Conservation (phyloP, 2,113 vertebrate genomes). For the Callaeas wilsoni region DNA sequence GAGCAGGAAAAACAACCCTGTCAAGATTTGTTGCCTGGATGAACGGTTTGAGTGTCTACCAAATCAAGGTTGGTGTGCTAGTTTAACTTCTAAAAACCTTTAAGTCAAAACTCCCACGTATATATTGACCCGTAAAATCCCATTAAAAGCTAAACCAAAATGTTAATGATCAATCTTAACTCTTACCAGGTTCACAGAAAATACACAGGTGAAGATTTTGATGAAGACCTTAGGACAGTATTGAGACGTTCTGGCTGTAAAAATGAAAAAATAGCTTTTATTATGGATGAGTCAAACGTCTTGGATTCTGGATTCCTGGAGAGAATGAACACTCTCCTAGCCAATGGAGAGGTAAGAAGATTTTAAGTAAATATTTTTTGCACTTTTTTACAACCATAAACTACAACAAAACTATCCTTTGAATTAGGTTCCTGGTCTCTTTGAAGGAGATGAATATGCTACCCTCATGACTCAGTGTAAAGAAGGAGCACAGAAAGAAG, state of each 20-base stretch:
- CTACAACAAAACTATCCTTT: not conserved
- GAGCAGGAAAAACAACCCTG: conserved; percentile 95
- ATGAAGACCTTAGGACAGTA: conserved; percentile 95
- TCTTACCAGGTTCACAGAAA: conserved; percentile 89
- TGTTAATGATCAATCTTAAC: not conserved
- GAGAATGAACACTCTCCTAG: conserved; percentile 96
- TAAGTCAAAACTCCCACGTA: not conserved
- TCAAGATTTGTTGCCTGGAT: conserved; percentile 99
- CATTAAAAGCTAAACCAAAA: not conserved
- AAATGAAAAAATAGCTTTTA: conserved; percentile 98
- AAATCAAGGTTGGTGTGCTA: conserved; percentile 87
- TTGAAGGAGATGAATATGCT: conserved; percentile 97
- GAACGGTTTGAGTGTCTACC: conserved; percentile 97
- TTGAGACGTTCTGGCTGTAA: conserved; percentile 95
- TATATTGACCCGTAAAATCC: not conserved
- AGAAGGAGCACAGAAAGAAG: conserved; percentile 98
- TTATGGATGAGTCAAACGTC: conserved; percentile 99
- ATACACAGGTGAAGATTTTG: conserved; percentile 97
- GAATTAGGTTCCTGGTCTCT: conserved; percentile 91
- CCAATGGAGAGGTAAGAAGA: conserved; percentile 90
- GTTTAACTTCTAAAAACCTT: not conserved
- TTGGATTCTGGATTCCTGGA: conserved; percentile 97
- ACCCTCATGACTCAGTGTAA: conserved; percentile 98
- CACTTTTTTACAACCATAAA: not conserved
- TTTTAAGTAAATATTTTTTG: not conserved